A percentile compares a stretch with the other conserved stretches of the same genome.
These are phyloP conservation scores for Ylistrum balloti DNA, from an alignment of 1,140 invertebrate species.

Conservation along the genomic window DNA sequence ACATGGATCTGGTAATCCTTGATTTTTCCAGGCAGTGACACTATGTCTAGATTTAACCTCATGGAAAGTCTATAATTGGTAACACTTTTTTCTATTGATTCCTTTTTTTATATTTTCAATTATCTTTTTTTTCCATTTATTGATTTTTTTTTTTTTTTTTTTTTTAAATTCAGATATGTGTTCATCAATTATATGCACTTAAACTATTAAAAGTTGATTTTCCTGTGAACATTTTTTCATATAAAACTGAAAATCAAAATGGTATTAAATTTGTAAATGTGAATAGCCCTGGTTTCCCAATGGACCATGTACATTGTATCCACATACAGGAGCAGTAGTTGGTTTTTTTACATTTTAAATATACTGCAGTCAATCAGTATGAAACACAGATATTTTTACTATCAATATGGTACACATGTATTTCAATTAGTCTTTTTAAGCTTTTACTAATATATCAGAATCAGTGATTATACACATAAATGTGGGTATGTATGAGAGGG, in stretches of 20 bases:
- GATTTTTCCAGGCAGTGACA: conserved; percentile 9
- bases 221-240: not conserved
- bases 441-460: conserved; percentile 4
- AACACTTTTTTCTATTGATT: not conserved
- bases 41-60: not conserved
- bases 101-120: not conserved
- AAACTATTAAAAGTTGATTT: not conserved
- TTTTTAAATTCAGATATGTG: not conserved
- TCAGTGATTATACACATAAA: not conserved
- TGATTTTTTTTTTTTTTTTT: not conserved
- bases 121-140: not conserved
- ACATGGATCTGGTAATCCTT: not conserved
- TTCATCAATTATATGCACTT: conserved; percentile 1
- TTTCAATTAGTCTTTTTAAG: not conserved
- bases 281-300: not conserved
- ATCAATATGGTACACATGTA: not conserved
- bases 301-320: not conserved
- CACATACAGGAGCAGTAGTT: not conserved
- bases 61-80: not conserved
- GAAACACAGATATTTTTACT: not conserved
- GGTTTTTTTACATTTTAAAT: not conserved
- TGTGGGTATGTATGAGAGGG: not conserved
- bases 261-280: not conserved
- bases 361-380: not conserved
- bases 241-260: not conserved